Conservation (phyloP, 2,888 invertebrate genomes). For the Seira musarum region DNA sequence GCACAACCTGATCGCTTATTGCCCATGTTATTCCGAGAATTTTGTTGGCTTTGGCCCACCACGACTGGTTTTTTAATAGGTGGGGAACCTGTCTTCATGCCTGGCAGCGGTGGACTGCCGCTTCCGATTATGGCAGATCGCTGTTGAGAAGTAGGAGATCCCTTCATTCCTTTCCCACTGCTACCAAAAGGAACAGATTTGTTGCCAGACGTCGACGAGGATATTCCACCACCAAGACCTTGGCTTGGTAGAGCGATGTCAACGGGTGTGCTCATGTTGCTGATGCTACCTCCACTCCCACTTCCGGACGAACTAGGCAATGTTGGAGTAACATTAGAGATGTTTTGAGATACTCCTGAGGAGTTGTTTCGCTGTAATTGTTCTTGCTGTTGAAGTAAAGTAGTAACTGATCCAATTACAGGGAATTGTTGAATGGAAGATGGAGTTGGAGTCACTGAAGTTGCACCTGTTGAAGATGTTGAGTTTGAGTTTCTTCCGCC, state of each 20-base stretch:
- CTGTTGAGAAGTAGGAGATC: conserved; percentile 50
- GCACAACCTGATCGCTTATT: conserved; percentile 29
- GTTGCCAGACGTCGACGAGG: conserved; percentile 13
- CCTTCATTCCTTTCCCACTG: conserved; percentile 39
- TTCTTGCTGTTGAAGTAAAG: conserved; percentile 48
- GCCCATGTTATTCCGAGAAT: conserved; percentile 28
- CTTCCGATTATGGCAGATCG: conserved; percentile 46
- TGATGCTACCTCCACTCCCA: conserved; percentile 8
- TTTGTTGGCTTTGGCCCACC: conserved; percentile 36
- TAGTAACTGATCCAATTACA: conserved; percentile 51
- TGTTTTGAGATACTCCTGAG: not conserved
- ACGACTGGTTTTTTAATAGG: conserved; percentile 66
- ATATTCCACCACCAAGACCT: too few relatives aligned
- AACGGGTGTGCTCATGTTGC: conserved; percentile 50
- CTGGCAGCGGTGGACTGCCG: conserved; percentile 56
- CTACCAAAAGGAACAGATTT: conserved; percentile 39
- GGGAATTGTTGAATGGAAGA: conserved; percentile 38
- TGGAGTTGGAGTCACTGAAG: conserved; percentile 49
- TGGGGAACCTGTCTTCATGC: conserved; percentile 59
- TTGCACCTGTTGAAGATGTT: conserved; percentile 33
- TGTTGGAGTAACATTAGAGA: conserved; percentile 32
- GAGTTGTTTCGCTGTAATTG: conserved; percentile 29
- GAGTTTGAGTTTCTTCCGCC: conserved; percentile 23
- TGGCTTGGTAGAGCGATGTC: conserved; percentile 54
- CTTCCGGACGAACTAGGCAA: conserved; percentile 35